phyloP scores from a whole-genome alignment of 2,113 vertebrate genomes.

The Ia io region DNA sequence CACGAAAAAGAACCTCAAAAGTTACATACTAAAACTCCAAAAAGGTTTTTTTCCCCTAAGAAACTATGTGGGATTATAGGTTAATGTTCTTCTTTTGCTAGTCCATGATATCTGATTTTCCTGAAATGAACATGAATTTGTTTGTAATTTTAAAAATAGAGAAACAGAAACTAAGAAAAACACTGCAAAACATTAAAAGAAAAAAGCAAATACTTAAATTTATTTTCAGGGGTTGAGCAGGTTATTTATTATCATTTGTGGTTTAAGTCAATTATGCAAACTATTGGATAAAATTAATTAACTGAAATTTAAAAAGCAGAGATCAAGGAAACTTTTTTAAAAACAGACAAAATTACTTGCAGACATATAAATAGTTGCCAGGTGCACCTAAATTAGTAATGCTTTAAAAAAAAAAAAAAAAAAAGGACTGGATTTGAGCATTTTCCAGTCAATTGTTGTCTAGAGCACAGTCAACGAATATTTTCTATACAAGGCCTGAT shows the following conservation, averaged over 20 bases:
- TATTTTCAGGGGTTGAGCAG: neutral
- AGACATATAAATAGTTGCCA: slow-evolving; percentile 23
- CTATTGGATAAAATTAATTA: slow-evolving; percentile 28
- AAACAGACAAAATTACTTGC: slow-evolving; percentile 12
- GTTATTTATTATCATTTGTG: slow-evolving; percentile 11
- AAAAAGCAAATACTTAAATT: slow-evolving; percentile 25
- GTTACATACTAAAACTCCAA: neutral
- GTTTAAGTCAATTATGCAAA: slow-evolving; percentile 7
- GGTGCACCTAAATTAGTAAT: neutral
- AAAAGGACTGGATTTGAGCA: neutral
- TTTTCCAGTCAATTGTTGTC: neutral
- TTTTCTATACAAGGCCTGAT: neutral
- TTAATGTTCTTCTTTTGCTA: slow-evolving; percentile 14
- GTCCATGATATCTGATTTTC: neutral
- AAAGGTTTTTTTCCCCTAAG: neutral
- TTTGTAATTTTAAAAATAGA: neutral
- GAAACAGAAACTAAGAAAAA: slow-evolving; percentile 5
- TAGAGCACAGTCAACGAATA: neutral
- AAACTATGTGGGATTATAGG: neutral
- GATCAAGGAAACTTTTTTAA: slow-evolving; percentile 1
- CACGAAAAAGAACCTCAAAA: neutral
- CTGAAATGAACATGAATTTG: slow-evolving; percentile 20
- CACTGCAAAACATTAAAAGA: neutral
- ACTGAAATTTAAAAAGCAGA: slow-evolving; percentile 20
- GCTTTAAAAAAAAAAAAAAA: neutral